phyloP scores from a whole-genome alignment of 2,797 vertebrate species.

The Labroides dimidiatus region DNA sequence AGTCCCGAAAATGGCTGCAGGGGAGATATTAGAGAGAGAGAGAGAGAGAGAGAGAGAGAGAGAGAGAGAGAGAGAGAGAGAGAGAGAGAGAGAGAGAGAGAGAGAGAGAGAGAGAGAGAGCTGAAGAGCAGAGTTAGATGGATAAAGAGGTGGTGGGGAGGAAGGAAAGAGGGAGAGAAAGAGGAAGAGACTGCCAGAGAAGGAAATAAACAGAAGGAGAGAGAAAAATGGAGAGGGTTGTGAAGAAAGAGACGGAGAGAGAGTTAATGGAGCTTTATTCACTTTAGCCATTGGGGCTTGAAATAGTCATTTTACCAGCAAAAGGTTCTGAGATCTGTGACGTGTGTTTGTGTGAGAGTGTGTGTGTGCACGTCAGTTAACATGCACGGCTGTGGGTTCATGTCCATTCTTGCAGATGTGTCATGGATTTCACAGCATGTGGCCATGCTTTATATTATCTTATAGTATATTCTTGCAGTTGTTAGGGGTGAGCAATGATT shows the following conservation, averaged over 20 bases:
- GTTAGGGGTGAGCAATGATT: slow-evolving; percentile 12
- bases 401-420: slow-evolving; percentile 40
- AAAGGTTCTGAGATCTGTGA: slow-evolving; percentile 43
- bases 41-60: slow-evolving; percentile 39
- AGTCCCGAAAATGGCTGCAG: slow-evolving; percentile 78
- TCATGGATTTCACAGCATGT: slow-evolving; percentile 37
- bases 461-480: slow-evolving; percentile 12
- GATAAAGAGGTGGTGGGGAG: slow-evolving; percentile 54
- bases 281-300: slow-evolving; percentile 64
- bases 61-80: slow-evolving; percentile 56
- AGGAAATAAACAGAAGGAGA: slow-evolving; percentile 50
- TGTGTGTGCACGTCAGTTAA: slow-evolving; percentile 20
- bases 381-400: slow-evolving; percentile 28
- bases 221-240: slow-evolving; percentile 45
- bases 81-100: slow-evolving; percentile 44
- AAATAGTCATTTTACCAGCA: slow-evolving; percentile 65
- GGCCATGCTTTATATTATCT: slow-evolving; percentile 14
- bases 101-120: slow-evolving; percentile 53
- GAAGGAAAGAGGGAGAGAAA: slow-evolving; percentile 1
- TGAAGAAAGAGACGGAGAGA: slow-evolving; percentile 31
- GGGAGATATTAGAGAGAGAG: slow-evolving; percentile 76
- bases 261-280: slow-evolving; percentile 70
- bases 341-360: slow-evolving; percentile 4
- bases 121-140: slow-evolving; percentile 70
- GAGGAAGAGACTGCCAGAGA: slow-evolving; percentile 15